Base-by-base conservation (phyloP, 2,797 vertebrate species). In the Lemur catta region DNA sequence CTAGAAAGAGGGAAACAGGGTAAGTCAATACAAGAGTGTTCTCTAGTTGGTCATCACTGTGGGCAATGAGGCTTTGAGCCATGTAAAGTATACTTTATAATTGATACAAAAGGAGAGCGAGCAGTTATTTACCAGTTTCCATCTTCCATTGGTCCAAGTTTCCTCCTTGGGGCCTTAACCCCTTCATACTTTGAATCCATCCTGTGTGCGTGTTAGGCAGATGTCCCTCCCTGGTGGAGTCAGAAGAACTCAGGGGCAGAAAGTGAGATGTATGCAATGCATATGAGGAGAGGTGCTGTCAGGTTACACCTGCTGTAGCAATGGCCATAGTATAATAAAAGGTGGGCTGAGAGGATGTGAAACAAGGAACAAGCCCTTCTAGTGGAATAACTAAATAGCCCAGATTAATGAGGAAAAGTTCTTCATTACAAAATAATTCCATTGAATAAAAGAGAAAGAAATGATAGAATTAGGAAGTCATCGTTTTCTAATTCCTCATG, bases 1-100 rank as follows among this genome's bases (percentile, higher is more conserved):
- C 50, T 82, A 65, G 84, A 67, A 69, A 97, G 80, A 57, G 72
- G 69, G 76, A 92, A 95, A 88, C 80, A 78, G 59, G 84, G 63
- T 55, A 80, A 84, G 35, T 93, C 87, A 95, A 84, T 81, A 80
- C 35, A 57, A 84, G 50, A 28, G 22, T 96, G 67, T 96, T 95
- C 84, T 86, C 10, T 0, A 82, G 50, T 89, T 84, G 72, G 91
- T 95, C 85, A 86, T 55, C 69, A 61, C 95, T 59, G 43, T 48
- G 52, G 79, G 84, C 63, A 61, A 11, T 35, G 80, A 80, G 82
- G 50, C 92, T 72, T 50, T 10, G 71, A 69, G 76, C n/a, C 63
- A 35, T 11, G 15, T 35, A 35, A 85, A 88, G 52, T 65, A 69
- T 55, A 82, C 57, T 91, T 94, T 59, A 41, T 43, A 65, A 76